A percentile compares a stretch with the other conserved stretches of the same genome.
Evolutionary conservation across 1,140 invertebrate species (phyloP).

Genomic region (Drosophila fuyamai): DNA sequence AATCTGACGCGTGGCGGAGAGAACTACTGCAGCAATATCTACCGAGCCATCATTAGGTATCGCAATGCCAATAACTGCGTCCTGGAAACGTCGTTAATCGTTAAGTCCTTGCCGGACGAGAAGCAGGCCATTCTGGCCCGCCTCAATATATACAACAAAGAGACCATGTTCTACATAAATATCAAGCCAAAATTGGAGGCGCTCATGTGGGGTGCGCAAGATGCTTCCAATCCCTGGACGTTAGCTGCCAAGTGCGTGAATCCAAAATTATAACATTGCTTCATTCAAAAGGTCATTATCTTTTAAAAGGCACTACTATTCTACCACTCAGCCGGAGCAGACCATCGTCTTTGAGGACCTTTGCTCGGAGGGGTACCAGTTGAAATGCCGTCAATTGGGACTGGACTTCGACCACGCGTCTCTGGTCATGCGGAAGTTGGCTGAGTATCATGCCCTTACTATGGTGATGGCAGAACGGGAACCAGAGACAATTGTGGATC

Average conservation of each 20-base stretch:
- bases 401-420: slow-evolving; percentile 59
- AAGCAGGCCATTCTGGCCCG: slow-evolving; percentile 71
- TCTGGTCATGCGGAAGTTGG: slow-evolving; percentile 71
- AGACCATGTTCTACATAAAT: slow-evolving; percentile 72
- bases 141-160: slow-evolving; percentile 77
- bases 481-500: slow-evolving; percentile 64
- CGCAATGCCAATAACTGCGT: slow-evolving; percentile 28
- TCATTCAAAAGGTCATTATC: background rate
- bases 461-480: slow-evolving; percentile 70
- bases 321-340: slow-evolving; percentile 70
- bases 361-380: slow-evolving; percentile 58
- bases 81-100: slow-evolving; percentile 59
- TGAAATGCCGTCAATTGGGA: slow-evolving; percentile 76
- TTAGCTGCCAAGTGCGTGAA: slow-evolving; percentile 64
- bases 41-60: slow-evolving; percentile 62
- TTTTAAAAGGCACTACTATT: slow-evolving; percentile 84
- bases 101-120: slow-evolving; percentile 77
- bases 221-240: slow-evolving; percentile 23
- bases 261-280: background rate
- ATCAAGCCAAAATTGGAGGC: slow-evolving; percentile 76
- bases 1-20: slow-evolving; percentile 74
- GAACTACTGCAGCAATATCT: slow-evolving; percentile 84
- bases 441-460: slow-evolving; percentile 76
- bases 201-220: slow-evolving; percentile 57
- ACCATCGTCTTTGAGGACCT: slow-evolving; percentile 80